phyloP scores from a whole-genome alignment of 2,797 vertebrate species.

The Emys orbicularis region DNA sequence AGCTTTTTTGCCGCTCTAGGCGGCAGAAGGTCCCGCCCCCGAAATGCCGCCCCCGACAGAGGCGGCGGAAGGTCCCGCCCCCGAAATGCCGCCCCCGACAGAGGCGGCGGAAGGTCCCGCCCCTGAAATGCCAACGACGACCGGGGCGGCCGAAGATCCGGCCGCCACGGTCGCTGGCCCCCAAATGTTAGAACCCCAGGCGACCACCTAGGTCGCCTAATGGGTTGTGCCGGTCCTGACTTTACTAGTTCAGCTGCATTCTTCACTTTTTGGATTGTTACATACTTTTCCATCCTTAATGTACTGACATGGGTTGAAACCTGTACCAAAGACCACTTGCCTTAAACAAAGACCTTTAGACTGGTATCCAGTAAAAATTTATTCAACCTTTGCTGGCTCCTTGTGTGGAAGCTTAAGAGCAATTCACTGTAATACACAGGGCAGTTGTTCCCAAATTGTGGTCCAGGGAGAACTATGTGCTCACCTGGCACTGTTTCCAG shows the following conservation, averaged over 20 bases:
- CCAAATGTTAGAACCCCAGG: too few species aligned
- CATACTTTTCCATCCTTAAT: neutral
- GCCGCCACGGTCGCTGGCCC: too few species aligned
- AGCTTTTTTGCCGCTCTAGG: too few species aligned
- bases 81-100: too few species aligned
- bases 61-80: too few species aligned
- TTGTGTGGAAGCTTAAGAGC: neutral
- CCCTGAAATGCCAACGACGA: too few species aligned
- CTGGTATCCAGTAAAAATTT: neutral
- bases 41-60: too few species aligned
- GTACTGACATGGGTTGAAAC: accelerated
- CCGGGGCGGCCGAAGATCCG: too few species aligned
- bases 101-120: too few species aligned
- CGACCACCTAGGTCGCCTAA: too few species aligned
- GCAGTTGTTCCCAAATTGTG: accelerated
- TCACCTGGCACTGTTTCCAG: neutral
- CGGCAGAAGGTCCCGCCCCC: too few species aligned
- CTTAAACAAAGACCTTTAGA: neutral
- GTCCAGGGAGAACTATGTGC: neutral
- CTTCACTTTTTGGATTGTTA: neutral
- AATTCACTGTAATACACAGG: neutral
- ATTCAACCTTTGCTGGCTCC: neutral
- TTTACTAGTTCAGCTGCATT: neutral
- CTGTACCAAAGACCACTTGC: neutral
- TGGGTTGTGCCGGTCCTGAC: too few species aligned